Base-by-base conservation (phyloP, 1,140 invertebrate genomes). In the Pseudobourletiella spinata region DNA sequence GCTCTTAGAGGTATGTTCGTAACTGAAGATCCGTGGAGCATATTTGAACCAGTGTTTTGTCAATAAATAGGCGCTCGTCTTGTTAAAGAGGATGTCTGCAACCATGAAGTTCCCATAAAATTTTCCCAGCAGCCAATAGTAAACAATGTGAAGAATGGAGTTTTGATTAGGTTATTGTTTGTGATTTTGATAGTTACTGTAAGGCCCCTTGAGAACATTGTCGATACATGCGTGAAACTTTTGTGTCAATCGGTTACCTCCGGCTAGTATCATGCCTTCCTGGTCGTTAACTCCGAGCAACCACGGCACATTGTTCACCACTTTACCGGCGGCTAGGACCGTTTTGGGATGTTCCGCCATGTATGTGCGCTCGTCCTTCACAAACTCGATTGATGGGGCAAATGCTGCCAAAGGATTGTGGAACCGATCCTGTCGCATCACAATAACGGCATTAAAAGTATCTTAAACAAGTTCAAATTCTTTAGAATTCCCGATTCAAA, bases 361-460 rank as follows among this genome's bases (percentile, higher is more conserved):
- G 68, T 87, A 86, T 18, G 84, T 43, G 11, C 59, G 15, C 56
- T 66, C 84, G 18, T 79, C 83, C 6, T 79, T 77, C 43, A 82
- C 29, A 29, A 18, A 32, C 48, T 68, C 64, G 16, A 59, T 14
- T 26, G 51, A 44, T 24, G 66, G 64, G 16, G 57, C 42, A 52
- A 68, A 66, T 8, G 46, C 46, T 2, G 55, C 29, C 3, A 61
- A 35, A 24, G 59, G 28, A 24, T 51, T 20, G 48, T 65, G 64
- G 16, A 65, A 50, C 4, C 44, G 16, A 44, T 65, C 64, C 20
- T 48, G n/a, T n/a, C n/a, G 24, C 6, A 18, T 26, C 14, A 14
- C 16, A 11, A 20, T 15, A 8, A 14, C 18, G 14, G 14, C 11
- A 48, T 48, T 30, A 43, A 61, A 48, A 15, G 20, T 6, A 48